Percentiles rank a stretch among this genome's conserved stretches.
These are phyloP conservation scores for Lasius fuliginosus DNA, from an alignment of 2,888 invertebrate species.

Conservation along the genomic window DNA sequence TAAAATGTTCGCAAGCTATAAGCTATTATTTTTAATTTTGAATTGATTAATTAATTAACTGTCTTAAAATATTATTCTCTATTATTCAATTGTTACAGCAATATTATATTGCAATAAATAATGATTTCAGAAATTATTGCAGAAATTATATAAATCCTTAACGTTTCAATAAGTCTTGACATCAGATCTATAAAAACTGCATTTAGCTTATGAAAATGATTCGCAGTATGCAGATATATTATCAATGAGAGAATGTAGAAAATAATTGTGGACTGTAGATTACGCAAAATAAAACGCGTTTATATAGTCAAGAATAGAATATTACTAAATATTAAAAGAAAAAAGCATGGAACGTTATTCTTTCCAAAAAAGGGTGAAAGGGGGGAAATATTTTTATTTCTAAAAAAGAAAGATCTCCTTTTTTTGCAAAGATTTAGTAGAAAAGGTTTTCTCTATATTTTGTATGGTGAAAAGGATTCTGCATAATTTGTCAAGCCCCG, in stretches of 20 bases:
- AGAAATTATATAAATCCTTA: neutral
- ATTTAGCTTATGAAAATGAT: neutral
- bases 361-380: neutral
- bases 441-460: neutral
- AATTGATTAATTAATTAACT: neutral
- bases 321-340: neutral
- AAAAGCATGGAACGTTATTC: neutral
- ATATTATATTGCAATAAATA: neutral
- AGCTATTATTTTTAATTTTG: neutral
- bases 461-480: neutral
- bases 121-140: neutral
- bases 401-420: neutral
- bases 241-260: neutral
- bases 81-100: neutral
- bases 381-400: neutral
- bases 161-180: neutral
- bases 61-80: neutral
- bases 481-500: conserved; percentile 5
- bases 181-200: neutral
- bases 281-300: neutral
- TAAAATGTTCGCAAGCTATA: neutral
- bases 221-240: neutral
- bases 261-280: neutral
- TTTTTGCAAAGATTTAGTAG: neutral
- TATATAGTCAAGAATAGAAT: neutral